These are phyloP conservation scores for Dryococelus australis DNA, from an alignment of 2,888 invertebrate genomes.

Conservation along the genomic window DNA sequence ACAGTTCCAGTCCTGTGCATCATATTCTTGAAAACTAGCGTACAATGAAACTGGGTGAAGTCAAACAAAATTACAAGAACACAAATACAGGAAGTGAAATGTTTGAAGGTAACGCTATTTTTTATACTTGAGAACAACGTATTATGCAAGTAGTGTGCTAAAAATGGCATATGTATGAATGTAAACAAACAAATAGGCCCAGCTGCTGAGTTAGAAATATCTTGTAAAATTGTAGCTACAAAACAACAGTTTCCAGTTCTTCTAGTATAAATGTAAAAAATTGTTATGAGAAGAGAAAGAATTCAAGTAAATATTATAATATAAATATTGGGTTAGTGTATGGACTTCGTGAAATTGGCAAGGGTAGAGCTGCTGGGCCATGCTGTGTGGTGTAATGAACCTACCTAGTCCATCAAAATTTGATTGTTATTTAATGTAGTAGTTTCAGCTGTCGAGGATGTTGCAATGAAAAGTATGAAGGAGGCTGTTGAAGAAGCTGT, in stretches of 20 bases:
- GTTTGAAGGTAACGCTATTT: neutral
- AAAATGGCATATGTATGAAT: too few species aligned
- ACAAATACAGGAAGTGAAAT: constrained; percentile 1
- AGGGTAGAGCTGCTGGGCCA: too few species aligned
- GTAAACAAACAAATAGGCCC: too few species aligned
- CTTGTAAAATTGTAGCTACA: neutral
- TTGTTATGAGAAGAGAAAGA: neutral
- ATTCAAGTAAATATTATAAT: constrained; percentile 19
- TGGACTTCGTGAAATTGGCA: too few species aligned
- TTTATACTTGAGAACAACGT: neutral
- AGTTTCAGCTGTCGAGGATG: constrained; percentile 26
- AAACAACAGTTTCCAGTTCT: neutral
- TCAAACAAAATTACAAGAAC: neutral
- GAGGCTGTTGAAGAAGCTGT: constrained; percentile 26
- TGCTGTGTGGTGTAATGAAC: too few species aligned
- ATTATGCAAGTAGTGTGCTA: too few species aligned
- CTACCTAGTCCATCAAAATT: constrained; percentile 35
- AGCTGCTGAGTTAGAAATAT: too few species aligned
- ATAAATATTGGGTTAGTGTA: constrained; percentile 35
- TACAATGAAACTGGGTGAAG: neutral
- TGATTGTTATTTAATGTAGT: neutral
- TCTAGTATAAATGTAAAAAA: neutral
- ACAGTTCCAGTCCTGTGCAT: too few species aligned
- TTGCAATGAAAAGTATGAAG: constrained; percentile 25
- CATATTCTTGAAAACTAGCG: neutral